Evolutionary conservation across 2,113 vertebrate genomes (phyloP), one percentile per base, ranked within the genome.

Genomic region (Antigone vipio): DNA sequence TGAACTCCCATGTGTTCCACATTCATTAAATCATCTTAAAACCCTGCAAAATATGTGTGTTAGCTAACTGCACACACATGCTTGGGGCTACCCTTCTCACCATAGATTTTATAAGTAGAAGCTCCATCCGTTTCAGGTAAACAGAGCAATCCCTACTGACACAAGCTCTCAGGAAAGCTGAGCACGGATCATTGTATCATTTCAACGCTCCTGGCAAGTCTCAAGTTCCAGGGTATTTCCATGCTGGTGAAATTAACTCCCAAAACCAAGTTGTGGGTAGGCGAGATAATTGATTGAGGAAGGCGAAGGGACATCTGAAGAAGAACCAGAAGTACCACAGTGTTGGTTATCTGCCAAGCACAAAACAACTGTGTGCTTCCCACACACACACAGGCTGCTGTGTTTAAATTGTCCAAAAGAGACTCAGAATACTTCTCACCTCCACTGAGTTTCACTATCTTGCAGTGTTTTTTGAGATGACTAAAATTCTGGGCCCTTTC

Each of bases 1-100:
- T 89, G 78, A 83, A 66, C 75, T 91, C 63, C 53, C 44, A 23
- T 76, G 80, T 91, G 42, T 80, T 91, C 32, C 42, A 63, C 67
- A 66, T 76, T 55, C 71, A 76, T 92, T 91, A 89, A 90, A 60
- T 75, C 4, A 2, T 77, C 84, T 88, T 88, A 87, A 96, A 96
- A 30, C 49, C 21, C 56, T 64, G 62, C 6, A 72, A 91, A 95
- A 92, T 75, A 23, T 44, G 34, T 0, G 1, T 32, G 44, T 49
- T 85, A 90, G 44, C 63, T 86, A 74, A 19, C 69, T 87, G 56
- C 34, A 74, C 34, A 52, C 14, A 29, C 3, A 3, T 42, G 64
- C 44, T 85, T 2, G 0, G 14, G 58, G 30, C 69, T 88, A n/a
- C 63, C 50, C 68, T 92, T 85, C 49, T 93, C 44, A 56, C 27